A percentile compares a stretch with the other conserved stretches of the same genome.
phyloP scores from a whole-genome alignment of 2,113 vertebrate genomes.

The Notiomystis cincta region DNA sequence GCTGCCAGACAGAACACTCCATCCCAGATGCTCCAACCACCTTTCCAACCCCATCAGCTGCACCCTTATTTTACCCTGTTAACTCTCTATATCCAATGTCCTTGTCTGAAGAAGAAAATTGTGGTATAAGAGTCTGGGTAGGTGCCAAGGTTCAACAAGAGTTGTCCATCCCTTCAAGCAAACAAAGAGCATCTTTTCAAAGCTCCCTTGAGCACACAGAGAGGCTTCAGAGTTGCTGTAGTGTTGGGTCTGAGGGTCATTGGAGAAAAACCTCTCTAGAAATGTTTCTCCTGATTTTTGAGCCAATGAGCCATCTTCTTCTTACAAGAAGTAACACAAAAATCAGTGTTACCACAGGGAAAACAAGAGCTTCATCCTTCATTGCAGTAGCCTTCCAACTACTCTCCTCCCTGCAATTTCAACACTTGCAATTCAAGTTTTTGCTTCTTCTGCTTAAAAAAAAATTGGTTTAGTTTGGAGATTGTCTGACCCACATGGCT shows the following conservation, averaged over 20 bases:
- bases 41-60: neutral
- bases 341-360: neutral
- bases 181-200: neutral
- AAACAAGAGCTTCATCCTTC: neutral
- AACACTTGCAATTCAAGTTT: neutral
- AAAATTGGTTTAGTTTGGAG: neutral
- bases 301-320: neutral
- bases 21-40: neutral
- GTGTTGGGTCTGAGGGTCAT: neutral
- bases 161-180: neutral
- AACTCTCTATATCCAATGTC: neutral
- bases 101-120: neutral
- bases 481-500: neutral
- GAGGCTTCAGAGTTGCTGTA: neutral
- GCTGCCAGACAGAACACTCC: neutral
- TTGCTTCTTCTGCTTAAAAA: neutral
- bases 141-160: neutral
- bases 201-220: neutral
- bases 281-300: neutral
- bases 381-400: neutral
- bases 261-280: neutral
- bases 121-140: neutral
- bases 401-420: neutral
- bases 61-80: neutral
- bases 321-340: neutral